Conservation (phyloP, 1,140 invertebrate species). For the Hycleus cichorii region DNA sequence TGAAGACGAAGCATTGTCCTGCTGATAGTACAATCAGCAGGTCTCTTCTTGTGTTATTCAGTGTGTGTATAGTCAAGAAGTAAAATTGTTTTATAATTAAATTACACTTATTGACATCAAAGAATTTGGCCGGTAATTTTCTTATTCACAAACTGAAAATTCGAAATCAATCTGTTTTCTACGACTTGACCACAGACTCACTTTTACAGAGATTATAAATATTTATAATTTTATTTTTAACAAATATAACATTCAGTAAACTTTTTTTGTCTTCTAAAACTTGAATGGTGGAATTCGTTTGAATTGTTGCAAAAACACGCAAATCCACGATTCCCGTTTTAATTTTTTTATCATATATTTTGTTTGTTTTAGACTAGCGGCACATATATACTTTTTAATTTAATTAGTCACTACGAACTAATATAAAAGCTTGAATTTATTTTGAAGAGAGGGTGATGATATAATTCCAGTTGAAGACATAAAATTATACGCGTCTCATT, state of each 20-base stretch:
- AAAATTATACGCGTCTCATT: too few relatives aligned
- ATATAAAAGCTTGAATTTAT: constrained; percentile 35
- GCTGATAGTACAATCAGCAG: constrained; percentile 15
- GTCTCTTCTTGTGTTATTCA: not conserved
- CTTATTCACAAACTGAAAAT: constrained; percentile 5
- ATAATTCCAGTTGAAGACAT: too few relatives aligned
- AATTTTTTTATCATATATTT: too few relatives aligned
- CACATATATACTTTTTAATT: constrained; percentile 35
- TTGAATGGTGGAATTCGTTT: constrained; percentile 21
- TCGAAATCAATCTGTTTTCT: constrained; percentile 11
- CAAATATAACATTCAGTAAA: constrained; percentile 41
- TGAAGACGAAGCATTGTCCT: constrained; percentile 11
- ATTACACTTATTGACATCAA: constrained; percentile 15
- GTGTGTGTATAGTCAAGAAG: constrained; percentile 19
- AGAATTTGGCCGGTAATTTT: constrained; percentile 12
- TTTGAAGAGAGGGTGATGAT: not conserved
- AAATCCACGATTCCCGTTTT: too few relatives aligned
- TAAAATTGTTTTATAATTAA: constrained; percentile 17
- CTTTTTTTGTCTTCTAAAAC: constrained; percentile 18
- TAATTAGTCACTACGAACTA: constrained; percentile 38
- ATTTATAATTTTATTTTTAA: constrained; percentile 37
- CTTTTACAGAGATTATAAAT: constrained; percentile 34
- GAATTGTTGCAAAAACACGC: constrained; percentile 7
- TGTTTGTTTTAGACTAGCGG: constrained; percentile 36
- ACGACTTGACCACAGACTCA: constrained; percentile 26